Base-by-base conservation (phyloP, 2,113 vertebrate genomes). In the Ramphastos sulfuratus region DNA sequence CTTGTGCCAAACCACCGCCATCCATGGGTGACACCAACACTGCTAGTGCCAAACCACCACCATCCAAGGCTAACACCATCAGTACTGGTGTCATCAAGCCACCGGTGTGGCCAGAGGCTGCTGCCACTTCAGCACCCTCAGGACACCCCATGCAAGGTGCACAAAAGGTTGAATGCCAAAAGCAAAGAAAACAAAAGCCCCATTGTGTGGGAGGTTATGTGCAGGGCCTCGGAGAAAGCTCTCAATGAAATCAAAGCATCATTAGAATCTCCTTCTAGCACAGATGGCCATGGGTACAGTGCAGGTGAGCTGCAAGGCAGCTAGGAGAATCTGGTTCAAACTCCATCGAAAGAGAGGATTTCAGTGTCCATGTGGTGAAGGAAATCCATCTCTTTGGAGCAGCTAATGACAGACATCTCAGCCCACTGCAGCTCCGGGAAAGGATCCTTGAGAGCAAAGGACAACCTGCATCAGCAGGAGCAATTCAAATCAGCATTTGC, bases 381-480 rank as follows among this genome's bases (percentile, higher is more conserved):
- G 12, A 55, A 72, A 90, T 18, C 6, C 0, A 5, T 10, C 30
- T 65, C 44, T 56, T 50, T 15, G 0, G 0, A 39, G 30, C 24
- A 86, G 16, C 25, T 25, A 56, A 75, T 1, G 2, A 76, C 44
- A 30, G 55, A 67, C 5, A 70, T 74, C 74, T 70, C 58, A 35
- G 15, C n/a, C 12, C 2, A 0, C 35, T 24, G 30, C n/a, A 58
- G 4, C 5, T 8, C 25, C 0, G 0, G 31, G 39, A 64, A 69
- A 7, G 31, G 33, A 63, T 20, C 30, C 56, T 64, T 79, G 67
- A 46, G 33, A 0, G 0, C 28, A 30, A 66, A 66, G 69, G 50
- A 70, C 71, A 31, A 55, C 18, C 52, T 87, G 46, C 54, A 85
- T 80, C 74, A 73, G 89, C 71, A 87, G 55, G 14, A 93, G 67